Evolutionary conservation across 2,797 vertebrate genomes (phyloP).

Genomic region (Epinephelus coioides): DNA sequence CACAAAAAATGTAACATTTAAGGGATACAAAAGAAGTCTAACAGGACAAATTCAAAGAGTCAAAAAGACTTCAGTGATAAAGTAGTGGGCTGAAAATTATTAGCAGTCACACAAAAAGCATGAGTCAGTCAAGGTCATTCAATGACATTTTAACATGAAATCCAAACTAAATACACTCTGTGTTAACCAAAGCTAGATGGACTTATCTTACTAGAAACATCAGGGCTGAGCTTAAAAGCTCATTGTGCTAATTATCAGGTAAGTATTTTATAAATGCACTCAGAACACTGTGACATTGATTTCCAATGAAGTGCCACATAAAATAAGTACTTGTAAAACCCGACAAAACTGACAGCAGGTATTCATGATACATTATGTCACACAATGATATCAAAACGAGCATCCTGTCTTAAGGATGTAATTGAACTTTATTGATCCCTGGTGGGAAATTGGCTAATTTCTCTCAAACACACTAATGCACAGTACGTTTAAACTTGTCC

Average conservation of each 20-base stretch:
- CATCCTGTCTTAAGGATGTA: not conserved
- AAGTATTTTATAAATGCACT: not conserved
- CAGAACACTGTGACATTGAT: not conserved
- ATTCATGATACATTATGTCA: constrained; percentile 6
- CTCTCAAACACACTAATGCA: not conserved
- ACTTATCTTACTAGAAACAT: not conserved
- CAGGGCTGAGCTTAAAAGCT: not conserved
- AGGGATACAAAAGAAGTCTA: not conserved
- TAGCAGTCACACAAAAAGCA: not conserved
- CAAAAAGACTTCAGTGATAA: not conserved
- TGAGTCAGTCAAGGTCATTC: not conserved
- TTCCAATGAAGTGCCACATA: not conserved
- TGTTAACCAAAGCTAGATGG: not conserved
- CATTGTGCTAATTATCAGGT: not conserved
- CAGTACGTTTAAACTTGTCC: not conserved
- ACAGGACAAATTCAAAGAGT: not conserved
- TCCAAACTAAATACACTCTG: not conserved
- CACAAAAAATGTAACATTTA: not conserved
- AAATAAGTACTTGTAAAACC: constrained; percentile 5
- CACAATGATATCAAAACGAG: not conserved
- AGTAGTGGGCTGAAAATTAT: not conserved
- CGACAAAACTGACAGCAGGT: not conserved
- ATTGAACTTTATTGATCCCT: constrained; percentile 13
- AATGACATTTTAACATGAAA: not conserved
- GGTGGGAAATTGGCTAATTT: not conserved